Percentiles rank a stretch among this genome's conserved stretches.
Conservation (phyloP, 2,797 vertebrate genomes). For the Momotus momota region DNA sequence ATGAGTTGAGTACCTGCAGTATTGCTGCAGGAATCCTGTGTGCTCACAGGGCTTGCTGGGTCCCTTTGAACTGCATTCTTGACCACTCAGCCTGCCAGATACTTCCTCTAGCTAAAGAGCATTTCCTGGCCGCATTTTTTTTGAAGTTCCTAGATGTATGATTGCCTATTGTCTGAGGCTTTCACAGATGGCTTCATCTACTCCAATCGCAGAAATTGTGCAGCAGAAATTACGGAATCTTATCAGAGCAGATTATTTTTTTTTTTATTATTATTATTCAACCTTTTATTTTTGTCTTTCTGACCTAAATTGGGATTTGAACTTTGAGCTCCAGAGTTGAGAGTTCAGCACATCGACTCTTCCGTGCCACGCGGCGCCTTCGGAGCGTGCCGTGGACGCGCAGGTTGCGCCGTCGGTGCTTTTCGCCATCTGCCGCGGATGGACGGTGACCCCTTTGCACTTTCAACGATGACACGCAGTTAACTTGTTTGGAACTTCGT, state of each 20-base stretch:
- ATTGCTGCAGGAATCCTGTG: not conserved
- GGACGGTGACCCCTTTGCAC: not conserved
- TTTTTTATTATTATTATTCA: no score
- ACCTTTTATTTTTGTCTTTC: slow-evolving; percentile 65
- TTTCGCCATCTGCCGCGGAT: not conserved
- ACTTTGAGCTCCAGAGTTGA: slow-evolving; percentile 23
- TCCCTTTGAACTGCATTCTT: slow-evolving; percentile 64
- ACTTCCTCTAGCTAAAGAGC: slow-evolving; percentile 69
- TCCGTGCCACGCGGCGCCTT: not conserved
- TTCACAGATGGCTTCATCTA: slow-evolving; percentile 68
- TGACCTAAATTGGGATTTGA: slow-evolving; percentile 57
- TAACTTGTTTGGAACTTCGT: not conserved
- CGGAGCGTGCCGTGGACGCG: not conserved
- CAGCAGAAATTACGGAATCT: slow-evolving; percentile 25
- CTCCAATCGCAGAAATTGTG: slow-evolving; percentile 49
- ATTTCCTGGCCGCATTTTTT: slow-evolving; percentile 65
- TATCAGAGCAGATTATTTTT: slow-evolving; percentile 44
- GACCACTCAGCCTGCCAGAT: slow-evolving; percentile 65
- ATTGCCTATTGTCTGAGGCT: slow-evolving; percentile 71
- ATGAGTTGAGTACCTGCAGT: not conserved
- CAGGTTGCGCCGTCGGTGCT: not conserved
- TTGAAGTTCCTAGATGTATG: slow-evolving; percentile 71
- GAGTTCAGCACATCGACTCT: slow-evolving; percentile 12
- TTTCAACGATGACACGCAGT: not conserved
- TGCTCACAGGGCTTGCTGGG: not conserved